Percentiles rank a stretch among this genome's conserved stretches.
phyloP scores from a whole-genome alignment of 2,113 vertebrate species.

The Scomber colias region DNA sequence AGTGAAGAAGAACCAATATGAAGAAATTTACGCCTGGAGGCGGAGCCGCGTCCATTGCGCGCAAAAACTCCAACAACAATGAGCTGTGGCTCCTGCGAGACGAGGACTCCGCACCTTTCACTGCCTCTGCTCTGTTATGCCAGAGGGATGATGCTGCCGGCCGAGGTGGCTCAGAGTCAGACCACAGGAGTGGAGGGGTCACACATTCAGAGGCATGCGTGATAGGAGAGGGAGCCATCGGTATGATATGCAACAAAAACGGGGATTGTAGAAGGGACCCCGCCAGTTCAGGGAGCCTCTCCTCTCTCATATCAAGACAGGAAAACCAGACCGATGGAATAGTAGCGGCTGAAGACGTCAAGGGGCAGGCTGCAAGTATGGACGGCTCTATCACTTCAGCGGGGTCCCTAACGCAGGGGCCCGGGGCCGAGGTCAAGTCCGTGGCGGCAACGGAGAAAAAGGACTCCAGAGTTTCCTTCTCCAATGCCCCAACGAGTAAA shows the following conservation, averaged over 20 bases:
- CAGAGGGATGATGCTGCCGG: conserved; percentile 71
- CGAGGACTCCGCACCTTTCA: conserved; percentile 68
- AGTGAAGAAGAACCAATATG: conserved; percentile 66
- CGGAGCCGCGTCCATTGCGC: conserved; percentile 79
- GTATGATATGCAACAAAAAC: conserved; percentile 88
- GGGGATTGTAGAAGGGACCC: conserved; percentile 87
- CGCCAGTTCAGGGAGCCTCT: conserved; percentile 81
- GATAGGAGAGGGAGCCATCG: conserved; percentile 65
- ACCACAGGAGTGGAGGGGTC: conserved; percentile 50
- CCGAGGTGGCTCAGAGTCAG: conserved; percentile 41
- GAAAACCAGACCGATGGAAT: conserved; percentile 79
- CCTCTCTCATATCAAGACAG: conserved; percentile 81
- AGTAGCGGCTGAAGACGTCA: conserved; percentile 62
- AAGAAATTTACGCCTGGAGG: conserved; percentile 79
- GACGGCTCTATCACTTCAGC: conserved; percentile 77
- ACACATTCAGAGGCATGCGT: conserved; percentile 42
- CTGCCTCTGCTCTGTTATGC: conserved; percentile 64
- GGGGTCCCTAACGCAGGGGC: conserved; percentile 72
- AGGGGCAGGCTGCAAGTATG: conserved; percentile 72
- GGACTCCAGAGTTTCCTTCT: conserved; percentile 88
- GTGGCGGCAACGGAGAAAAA: conserved; percentile 80
- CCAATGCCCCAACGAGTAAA: conserved; percentile 80
- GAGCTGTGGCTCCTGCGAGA: conserved; percentile 73
- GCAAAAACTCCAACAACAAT: conserved; percentile 79
- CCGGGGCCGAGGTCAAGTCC: conserved; percentile 77